phyloP scores from a whole-genome alignment of 2,113 vertebrate genomes.

The Antennarius striatus region DNA sequence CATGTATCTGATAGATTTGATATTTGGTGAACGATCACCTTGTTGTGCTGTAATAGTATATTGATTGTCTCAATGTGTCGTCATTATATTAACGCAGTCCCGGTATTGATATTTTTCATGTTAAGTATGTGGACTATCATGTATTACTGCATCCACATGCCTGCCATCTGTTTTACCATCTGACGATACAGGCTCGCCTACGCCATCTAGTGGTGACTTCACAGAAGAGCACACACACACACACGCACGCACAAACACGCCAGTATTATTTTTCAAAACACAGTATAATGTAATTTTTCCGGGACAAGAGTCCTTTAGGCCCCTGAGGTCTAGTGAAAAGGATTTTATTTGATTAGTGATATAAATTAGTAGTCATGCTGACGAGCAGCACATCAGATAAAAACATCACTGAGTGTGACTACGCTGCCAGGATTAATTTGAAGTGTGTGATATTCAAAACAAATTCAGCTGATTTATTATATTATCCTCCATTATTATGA shows the following conservation, averaged over 20 bases:
- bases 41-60: constrained; percentile 21
- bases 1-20: neutral
- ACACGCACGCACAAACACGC: too few relatives aligned
- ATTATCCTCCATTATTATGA: too few relatives aligned
- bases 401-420: constrained; percentile 9
- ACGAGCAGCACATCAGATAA: neutral
- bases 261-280: too few relatives aligned
- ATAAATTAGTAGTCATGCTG: too few relatives aligned
- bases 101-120: too few relatives aligned
- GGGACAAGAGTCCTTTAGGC: too few relatives aligned
- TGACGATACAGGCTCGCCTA: constrained; percentile 9
- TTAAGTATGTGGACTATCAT: too few relatives aligned
- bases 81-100: constrained; percentile 15
- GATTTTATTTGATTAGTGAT: too few relatives aligned
- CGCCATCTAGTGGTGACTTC: constrained; percentile 68
- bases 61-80: constrained; percentile 35
- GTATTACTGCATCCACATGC: neutral
- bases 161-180: constrained; percentile 20
- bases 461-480: neutral
- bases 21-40: constrained; percentile 29
- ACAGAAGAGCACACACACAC: too few relatives aligned
- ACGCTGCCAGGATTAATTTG: constrained; percentile 13
- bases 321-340: too few relatives aligned
- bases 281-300: too few relatives aligned
- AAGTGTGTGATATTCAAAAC: constrained; percentile 11